phyloP scores from a whole-genome alignment of 2,113 vertebrate species.

The Australoheros scitulus region DNA sequence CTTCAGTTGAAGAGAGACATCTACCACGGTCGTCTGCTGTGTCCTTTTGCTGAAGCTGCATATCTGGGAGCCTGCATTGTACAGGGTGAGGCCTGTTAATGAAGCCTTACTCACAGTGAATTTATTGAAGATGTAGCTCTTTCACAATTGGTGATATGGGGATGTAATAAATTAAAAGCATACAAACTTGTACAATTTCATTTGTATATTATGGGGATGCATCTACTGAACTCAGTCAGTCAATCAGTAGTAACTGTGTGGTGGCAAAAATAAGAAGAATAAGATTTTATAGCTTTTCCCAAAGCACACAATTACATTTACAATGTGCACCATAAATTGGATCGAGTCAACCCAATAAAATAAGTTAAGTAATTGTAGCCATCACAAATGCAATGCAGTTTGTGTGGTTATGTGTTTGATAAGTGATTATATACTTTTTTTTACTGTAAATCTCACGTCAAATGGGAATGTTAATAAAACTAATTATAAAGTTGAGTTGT shows the following conservation, averaged over 20 bases:
- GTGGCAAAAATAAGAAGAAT: neutral
- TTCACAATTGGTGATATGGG: neutral
- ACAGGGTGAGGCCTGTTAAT: constrained; percentile 84
- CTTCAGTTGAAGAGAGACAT: constrained; percentile 98
- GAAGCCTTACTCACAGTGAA: neutral
- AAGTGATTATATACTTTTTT: no score
- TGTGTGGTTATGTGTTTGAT: no score
- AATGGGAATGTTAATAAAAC: no score
- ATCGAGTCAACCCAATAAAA: neutral
- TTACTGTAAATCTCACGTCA: no score
- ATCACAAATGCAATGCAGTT: no score
- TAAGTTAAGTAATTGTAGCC: neutral
- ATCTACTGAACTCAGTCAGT: neutral
- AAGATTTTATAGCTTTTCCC: neutral
- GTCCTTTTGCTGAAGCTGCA: constrained; percentile 93
- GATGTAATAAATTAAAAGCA: neutral
- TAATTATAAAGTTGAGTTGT: neutral
- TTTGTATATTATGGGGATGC: neutral
- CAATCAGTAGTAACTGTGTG: neutral
- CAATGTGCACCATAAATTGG: neutral
- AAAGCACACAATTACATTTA: neutral
- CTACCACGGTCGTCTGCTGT: constrained; percentile 95
- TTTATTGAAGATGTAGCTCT: neutral
- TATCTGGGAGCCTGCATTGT: constrained; percentile 94
- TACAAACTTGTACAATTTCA: neutral